These are phyloP conservation scores for Calliopsis andreniformis DNA, from an alignment of 1,140 invertebrate species.

Conservation along the genomic window DNA sequence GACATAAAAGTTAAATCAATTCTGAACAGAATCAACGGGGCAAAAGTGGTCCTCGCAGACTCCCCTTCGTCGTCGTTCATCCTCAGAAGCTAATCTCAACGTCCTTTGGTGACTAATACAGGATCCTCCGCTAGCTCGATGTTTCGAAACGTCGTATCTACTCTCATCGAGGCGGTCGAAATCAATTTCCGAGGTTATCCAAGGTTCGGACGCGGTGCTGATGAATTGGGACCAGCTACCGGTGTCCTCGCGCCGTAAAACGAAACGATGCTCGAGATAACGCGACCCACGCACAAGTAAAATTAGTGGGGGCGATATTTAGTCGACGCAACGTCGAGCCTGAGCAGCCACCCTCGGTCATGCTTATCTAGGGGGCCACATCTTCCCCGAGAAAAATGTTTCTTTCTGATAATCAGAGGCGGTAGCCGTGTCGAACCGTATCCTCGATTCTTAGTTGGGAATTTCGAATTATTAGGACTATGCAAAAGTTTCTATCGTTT, in stretches of 20 bases:
- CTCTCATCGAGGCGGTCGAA: background rate
- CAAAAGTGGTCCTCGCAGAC: too few species aligned
- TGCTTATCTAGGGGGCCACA: constrained; percentile 67
- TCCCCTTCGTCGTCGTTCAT: too few species aligned
- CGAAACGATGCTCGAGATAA: constrained; percentile 7
- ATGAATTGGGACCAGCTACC: constrained; percentile 14
- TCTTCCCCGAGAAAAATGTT: constrained; percentile 71
- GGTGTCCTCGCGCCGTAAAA: constrained; percentile 14
- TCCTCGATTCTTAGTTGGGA: background rate
- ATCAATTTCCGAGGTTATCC: constrained; percentile 2
- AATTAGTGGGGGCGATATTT: constrained; percentile 71
- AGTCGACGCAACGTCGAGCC: constrained; percentile 69
- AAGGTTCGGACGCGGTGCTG: background rate
- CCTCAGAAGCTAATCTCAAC: too few species aligned
- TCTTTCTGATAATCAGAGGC: constrained; percentile 69
- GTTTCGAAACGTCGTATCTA: background rate
- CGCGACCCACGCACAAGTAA: constrained; percentile 56
- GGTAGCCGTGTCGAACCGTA: constrained; percentile 59
- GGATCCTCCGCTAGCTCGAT: too few species aligned
- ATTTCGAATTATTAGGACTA: constrained; percentile 1
- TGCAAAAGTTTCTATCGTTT: too few species aligned
- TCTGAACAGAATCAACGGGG: too few species aligned
- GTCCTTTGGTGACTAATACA: too few species aligned
- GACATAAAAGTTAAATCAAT: too few species aligned
- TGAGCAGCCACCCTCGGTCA: constrained; percentile 70